Evolutionary conservation across 2,797 vertebrate genomes (phyloP), one percentile per base, ranked within the genome.

Genomic region (Hippoglossus hippoglossus): DNA sequence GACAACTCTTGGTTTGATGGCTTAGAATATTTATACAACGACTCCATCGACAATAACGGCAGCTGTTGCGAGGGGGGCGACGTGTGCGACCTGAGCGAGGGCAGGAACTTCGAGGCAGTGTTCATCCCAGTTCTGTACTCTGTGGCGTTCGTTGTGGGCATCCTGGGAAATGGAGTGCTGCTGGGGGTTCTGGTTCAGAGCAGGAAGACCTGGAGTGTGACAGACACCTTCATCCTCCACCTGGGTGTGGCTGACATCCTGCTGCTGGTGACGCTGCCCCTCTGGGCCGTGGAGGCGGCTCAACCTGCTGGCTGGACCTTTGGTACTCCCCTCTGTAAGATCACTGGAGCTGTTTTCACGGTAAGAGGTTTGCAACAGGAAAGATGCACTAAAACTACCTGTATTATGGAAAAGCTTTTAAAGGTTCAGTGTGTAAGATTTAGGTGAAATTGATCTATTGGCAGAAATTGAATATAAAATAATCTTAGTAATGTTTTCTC

Each of bases 151-250:
- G 4, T 93, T 3, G 73, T 95, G 63, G 96, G 96, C 0, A 18
- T 96, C 2, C 77, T 94, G 71, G 96, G 96, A 7, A 96, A 97
- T 0, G 89, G 89, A 0, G 62, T 94, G 0, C 94, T 96, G 63
- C 85, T 94, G 1, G 83, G 80, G 0, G 93, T 97, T 62, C 85
- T 97, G 79, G 65, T 90, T 75, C 81, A 65, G 36, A 91, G 91
- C 67, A 87, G 79, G 51, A 88, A n/a, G 1, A 57, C 44, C 28
- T 93, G 95, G 89, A 93, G 89, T 5, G 94, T 96, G 36, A 97
- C 95, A 0, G 96, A 97, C 75, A 94, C 80, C 22, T 97, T 97
- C 67, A 93, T 97, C 78, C 84, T 97, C 3, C 93, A 97, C 81
- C 87, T 97, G 83, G 93, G 92, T 0, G 5, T 95, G 6, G 92